Evolutionary conservation across 2,888 invertebrate genomes (phyloP), one percentile per base, ranked within the genome.

Genomic region (Pseudococcus viburni): DNA sequence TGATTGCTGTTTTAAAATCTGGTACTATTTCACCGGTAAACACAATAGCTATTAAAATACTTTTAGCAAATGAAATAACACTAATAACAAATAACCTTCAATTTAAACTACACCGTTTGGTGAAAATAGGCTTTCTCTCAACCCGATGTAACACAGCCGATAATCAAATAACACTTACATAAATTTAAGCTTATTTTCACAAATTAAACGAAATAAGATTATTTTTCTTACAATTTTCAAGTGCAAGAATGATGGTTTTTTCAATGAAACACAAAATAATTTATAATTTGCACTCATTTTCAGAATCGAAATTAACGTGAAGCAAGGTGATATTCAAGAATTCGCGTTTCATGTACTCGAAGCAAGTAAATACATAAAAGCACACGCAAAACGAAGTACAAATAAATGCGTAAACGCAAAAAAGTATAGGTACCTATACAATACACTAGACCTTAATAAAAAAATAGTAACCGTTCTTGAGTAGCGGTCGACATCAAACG

Each of bases 391-490:
- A 80, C 80, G 9, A 39, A 39, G 42, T 42, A 80, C n/a, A 80
- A 80, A 80, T 80, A 42, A 80, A 80, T 80, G 42, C 80, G 42
- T 80, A 42, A 80, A 80, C 42, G 19, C 46, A 80, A 80, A 46
- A 42, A 73, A 73, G 15, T 19, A 19, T 59, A 9, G 59, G n/a
- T 80, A 80, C 39, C n/a, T 46, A 26, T 80, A n/a, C 9, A 80
- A 80, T 80, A 80, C 26, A 80, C 9, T 22, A 91, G 33, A 80
- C 86, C 89, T 93, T 92, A 97, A 93, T 97, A 96, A 92, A 97
- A 96, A 94, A 97, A 96, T 90, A 97, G 93, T 91, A 97, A 93
- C 91, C 97, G 94, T 92, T 97, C 96, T 91, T 97, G 96, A 89
- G 96, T 96, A 89, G 95, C 96, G 89, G 96, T 95, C 1, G 96